These are phyloP conservation scores for Schizotus pectinicornis DNA, from an alignment of 2,888 invertebrate genomes.

Conservation along the genomic window DNA sequence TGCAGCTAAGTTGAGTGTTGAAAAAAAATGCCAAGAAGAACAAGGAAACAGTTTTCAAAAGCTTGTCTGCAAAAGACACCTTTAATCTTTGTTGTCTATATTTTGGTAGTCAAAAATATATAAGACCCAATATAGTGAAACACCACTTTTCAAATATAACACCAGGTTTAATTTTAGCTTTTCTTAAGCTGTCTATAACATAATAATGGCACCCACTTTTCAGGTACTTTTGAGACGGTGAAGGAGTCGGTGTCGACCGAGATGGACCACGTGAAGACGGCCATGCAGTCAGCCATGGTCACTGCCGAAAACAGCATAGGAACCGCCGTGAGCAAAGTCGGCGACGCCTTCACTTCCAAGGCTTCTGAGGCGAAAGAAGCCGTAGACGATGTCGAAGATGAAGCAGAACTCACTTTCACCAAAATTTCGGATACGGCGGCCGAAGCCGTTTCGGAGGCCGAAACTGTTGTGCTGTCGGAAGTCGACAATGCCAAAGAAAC, in stretches of 20 bases:
- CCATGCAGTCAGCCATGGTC: conserved; percentile 48
- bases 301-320: conserved; percentile 52
- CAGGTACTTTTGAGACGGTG: conserved; percentile 51
- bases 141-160: no score
- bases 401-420: conserved; percentile 43
- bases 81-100: no score
- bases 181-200: not conserved
- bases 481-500: conserved; percentile 42
- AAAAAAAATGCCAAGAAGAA: no score
- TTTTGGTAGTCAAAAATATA: no score
- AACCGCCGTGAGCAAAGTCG: conserved; percentile 50
- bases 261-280: conserved; percentile 52
- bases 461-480: conserved; percentile 52
- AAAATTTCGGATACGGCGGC: conserved; percentile 42
- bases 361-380: conserved; percentile 43
- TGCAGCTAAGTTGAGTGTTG: no score
- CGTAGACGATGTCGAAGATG: conserved; percentile 36
- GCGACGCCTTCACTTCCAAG: conserved; percentile 48
- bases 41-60: no score
- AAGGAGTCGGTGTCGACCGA: conserved; percentile 48
- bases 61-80: no score
- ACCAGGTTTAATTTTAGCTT: no score
- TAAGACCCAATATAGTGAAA: no score
- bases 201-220: conserved; percentile 25
- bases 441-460: conserved; percentile 53